Percentiles rank a stretch among this genome's conserved stretches.
Evolutionary conservation across 37 sponge, comb jelly and placozoan genomes (phyloP).

Genomic region (Bolinopsis microptera): DNA sequence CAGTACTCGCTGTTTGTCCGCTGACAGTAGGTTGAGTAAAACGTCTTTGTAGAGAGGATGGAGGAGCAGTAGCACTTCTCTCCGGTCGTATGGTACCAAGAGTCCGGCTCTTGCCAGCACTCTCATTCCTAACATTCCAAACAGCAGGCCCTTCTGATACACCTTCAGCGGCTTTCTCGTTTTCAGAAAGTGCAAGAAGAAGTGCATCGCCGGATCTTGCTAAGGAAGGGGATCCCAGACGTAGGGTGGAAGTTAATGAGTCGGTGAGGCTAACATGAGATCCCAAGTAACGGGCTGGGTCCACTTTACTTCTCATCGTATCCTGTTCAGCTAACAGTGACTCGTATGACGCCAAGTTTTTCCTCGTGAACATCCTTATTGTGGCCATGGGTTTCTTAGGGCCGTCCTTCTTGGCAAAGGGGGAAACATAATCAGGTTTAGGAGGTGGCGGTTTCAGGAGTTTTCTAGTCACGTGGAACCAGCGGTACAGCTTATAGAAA

Average conservation of each 20-base stretch:
- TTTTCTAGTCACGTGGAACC: slow-evolving; percentile 41
- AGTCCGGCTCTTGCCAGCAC: neutral
- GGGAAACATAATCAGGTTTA: slow-evolving; percentile 48
- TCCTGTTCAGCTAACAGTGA: slow-evolving; percentile 8
- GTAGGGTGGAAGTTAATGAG: slow-evolving; percentile 38
- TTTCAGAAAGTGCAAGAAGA: neutral
- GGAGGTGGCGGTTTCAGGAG: slow-evolving; percentile 56
- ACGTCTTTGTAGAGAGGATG: neutral
- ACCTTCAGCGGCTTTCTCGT: neutral
- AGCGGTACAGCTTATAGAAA: slow-evolving; percentile 44
- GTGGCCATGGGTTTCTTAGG: neutral
- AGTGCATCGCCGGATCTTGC: neutral
- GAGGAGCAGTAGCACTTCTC: neutral
- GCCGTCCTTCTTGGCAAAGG: neutral
- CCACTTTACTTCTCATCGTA: slow-evolving; percentile 56
- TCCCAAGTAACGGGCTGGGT: slow-evolving; percentile 27
- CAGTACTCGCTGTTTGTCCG: neutral
- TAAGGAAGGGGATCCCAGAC: neutral
- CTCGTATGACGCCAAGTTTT: neutral
- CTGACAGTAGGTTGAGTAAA: no score
- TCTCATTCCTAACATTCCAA: neutral
- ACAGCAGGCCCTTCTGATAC: neutral
- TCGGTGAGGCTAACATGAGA: slow-evolving; percentile 34
- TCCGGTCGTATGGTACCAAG: slow-evolving; percentile 10
- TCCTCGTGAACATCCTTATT: slow-evolving; percentile 28